Evolutionary conservation across 1,140 invertebrate genomes (phyloP), one percentile per base, ranked within the genome.

Genomic region (Choristoneura fumiferana): DNA sequence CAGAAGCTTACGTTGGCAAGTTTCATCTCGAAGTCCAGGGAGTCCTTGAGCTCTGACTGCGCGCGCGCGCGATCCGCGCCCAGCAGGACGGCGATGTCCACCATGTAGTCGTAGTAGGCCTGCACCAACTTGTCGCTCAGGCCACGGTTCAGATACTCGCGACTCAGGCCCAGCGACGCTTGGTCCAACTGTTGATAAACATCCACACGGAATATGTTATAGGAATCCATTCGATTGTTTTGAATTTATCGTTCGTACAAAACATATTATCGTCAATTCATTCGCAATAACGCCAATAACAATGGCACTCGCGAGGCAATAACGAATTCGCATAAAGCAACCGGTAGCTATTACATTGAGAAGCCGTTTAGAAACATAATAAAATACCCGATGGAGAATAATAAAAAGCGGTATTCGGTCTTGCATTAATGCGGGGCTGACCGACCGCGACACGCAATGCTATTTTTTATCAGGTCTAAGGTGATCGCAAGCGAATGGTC

Each of bases 121-220:
- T 91, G 90, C 0, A 96, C 95, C 29, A 96, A 87, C 71, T 95
- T 95, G 67, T 96, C 94, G 15, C 92, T 91, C 4, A 95, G 87
- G 1, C 96, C 96, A 74, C 97, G 96, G 9, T 96, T 92, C 52
- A 99, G 89, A 77, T 98, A 98, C 85, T 98, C 97, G 39, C 97
- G 91, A 62, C 95, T 94, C 0, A 98, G 90, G 36, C 96, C 96
- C 52, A 99, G 90, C 0, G 95, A 93, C 0, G 96, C 94, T 92
- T 99, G 97, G 89, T 99, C 98, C 70, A 99, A 76, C 96, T 98
- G 82, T 22, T 70, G 68, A 69, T 57, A 59, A 69, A 61, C 34
- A 58, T 60, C n/a, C 29, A 38, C 57, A 54, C 58, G 29, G 14
- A 8, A 53, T 53, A 54, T 5, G 9, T 45, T 29, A 29, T 29